phyloP scores from a whole-genome alignment of 1,140 invertebrate species.

The Drosophila biarmipes region DNA sequence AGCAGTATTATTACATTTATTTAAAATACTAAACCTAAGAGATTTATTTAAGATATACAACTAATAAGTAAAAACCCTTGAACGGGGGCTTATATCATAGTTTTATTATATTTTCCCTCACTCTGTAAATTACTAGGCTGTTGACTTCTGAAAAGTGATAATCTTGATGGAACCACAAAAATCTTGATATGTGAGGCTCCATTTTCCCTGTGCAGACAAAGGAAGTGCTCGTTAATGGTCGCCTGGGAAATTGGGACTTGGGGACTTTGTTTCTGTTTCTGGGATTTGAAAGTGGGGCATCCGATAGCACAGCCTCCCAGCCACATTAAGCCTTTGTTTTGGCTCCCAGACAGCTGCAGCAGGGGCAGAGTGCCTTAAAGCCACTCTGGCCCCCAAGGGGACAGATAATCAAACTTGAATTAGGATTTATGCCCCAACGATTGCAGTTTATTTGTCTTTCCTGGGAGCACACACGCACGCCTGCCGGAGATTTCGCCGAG shows the following conservation, averaged over 20 bases:
- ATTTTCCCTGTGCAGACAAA: constrained; percentile 6
- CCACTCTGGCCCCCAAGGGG: constrained; percentile 3
- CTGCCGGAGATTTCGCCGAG: constrained; percentile 50
- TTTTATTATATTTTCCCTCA: background rate
- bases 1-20: too few relatives aligned
- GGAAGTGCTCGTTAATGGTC: constrained; percentile 44
- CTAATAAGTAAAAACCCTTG: too few relatives aligned
- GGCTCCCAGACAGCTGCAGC: constrained; percentile 25
- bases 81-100: too few relatives aligned
- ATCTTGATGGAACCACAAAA: background rate
- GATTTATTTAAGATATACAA: too few relatives aligned
- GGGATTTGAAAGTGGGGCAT: constrained; percentile 12
- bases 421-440: constrained; percentile 54
- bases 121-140: background rate
- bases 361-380: constrained; percentile 27
- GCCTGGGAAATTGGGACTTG: constrained; percentile 46
- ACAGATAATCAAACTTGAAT: constrained; percentile 69
- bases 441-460: constrained; percentile 55
- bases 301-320: background rate
- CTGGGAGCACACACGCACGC: constrained; percentile 9
- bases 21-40: too few relatives aligned
- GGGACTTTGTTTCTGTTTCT: constrained; percentile 3
- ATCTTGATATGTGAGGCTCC: background rate
- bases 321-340: constrained; percentile 26
- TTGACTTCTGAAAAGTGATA: too few relatives aligned